Evolutionary conservation across 2,888 invertebrate species (phyloP).

Genomic region (Nasonia oneida): DNA sequence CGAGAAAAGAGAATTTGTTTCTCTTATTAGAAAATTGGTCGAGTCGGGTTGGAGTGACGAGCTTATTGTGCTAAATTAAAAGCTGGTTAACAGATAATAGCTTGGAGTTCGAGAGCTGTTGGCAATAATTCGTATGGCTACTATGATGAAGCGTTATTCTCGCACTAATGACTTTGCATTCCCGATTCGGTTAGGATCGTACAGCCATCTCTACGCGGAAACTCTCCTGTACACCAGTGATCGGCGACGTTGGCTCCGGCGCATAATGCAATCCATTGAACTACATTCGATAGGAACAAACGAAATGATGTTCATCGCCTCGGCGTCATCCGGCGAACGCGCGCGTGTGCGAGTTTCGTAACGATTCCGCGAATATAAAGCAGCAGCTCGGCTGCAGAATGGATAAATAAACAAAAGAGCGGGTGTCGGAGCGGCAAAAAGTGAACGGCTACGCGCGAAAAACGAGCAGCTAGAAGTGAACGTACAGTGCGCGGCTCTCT

Average conservation of each 20-base stretch:
- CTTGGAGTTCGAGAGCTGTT: neutral
- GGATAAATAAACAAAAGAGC: constrained; percentile 53
- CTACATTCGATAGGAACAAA: neutral
- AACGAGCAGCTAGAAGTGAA: constrained; percentile 35
- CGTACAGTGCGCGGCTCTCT: neutral
- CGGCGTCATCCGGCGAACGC: constrained; percentile 43
- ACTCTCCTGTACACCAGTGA: too few species aligned
- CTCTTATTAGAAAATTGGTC: neutral
- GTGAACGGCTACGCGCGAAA: constrained; percentile 32
- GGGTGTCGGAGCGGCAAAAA: constrained; percentile 27
- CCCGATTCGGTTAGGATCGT: neutral
- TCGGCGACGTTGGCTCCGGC: too few species aligned
- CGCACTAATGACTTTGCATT: neutral
- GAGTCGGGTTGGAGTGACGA: neutral
- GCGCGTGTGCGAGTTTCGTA: constrained; percentile 20
- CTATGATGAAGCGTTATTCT: neutral
- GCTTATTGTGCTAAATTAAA: neutral
- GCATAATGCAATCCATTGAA: constrained; percentile 22
- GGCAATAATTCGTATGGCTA: too few species aligned
- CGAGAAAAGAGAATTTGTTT: neutral
- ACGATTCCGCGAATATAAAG: constrained; percentile 27
- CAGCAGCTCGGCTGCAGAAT: neutral
- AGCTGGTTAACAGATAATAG: neutral
- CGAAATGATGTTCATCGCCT: constrained; percentile 26
- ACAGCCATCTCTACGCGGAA: neutral